Conservation (phyloP, 2,797 vertebrate genomes). For the Rhinogobio ventralis region DNA sequence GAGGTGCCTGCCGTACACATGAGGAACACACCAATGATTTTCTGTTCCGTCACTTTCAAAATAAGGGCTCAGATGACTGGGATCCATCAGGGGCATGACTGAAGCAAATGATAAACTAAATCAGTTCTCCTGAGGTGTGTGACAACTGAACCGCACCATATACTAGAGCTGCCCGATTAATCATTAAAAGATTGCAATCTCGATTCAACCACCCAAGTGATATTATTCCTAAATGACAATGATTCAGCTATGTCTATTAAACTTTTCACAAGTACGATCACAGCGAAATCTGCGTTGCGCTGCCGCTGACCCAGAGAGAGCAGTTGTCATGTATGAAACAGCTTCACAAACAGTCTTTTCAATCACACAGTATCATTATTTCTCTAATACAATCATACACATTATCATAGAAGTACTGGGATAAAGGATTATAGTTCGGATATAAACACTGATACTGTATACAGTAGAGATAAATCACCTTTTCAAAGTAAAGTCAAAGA, state of each 20-base stretch:
- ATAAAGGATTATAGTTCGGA: background rate
- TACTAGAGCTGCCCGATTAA: background rate
- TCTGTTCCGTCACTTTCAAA: constrained; percentile 60
- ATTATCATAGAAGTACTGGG: background rate
- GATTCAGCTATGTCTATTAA: background rate
- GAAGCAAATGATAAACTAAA: constrained; percentile 7
- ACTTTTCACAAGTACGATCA: background rate
- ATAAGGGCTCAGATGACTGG: constrained; percentile 57
- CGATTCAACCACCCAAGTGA: background rate
- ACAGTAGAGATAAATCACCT: no score
- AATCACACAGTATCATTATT: background rate
- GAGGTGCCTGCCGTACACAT: constrained; percentile 75
- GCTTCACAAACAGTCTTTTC: background rate
- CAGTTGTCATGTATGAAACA: background rate
- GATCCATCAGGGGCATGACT: background rate
- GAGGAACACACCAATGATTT: constrained; percentile 68
- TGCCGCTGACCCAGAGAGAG: background rate
- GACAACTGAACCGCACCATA: background rate
- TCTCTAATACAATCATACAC: background rate
- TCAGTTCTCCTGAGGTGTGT: background rate
- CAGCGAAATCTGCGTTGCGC: background rate
- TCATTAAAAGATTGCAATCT: background rate
- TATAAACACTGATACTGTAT: background rate
- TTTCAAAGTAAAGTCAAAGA: background rate
- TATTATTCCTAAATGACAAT: background rate